Conservation (phyloP, 2,113 vertebrate genomes). For the Grantiella picta region DNA sequence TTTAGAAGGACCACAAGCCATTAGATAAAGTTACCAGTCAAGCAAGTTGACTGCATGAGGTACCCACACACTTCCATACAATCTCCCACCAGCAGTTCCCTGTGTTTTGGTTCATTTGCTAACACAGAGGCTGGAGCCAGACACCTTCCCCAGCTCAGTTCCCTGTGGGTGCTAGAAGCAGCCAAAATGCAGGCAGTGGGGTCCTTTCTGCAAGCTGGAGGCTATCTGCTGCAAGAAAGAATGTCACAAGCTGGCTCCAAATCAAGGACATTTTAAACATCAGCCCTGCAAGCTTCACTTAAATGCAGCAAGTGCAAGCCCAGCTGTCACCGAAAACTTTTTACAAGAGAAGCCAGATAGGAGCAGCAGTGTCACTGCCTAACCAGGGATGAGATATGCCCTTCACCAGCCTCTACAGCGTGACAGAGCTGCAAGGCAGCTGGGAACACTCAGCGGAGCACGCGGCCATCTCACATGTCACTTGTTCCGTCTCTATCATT, state of each 20-base stretch:
- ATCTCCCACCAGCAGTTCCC: neutral
- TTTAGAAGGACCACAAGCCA: neutral
- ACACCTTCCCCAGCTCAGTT: neutral
- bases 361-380: neutral
- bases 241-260: neutral
- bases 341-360: neutral
- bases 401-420: neutral
- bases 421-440: neutral
- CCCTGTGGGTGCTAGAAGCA: neutral
- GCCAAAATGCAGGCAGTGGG: neutral
- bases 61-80: neutral
- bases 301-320: neutral
- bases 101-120: neutral
- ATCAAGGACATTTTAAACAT: neutral
- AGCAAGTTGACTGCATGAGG: neutral
- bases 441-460: neutral
- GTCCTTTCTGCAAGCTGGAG: neutral
- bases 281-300: neutral
- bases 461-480: neutral
- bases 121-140: neutral
- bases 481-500: neutral
- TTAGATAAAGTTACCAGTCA: neutral
- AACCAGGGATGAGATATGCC: neutral
- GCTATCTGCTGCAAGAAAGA: neutral
- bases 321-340: neutral